Percentiles rank a stretch among this genome's conserved stretches.
phyloP scores from a whole-genome alignment of 2,888 invertebrate genomes.

The Cheilosia soror region DNA sequence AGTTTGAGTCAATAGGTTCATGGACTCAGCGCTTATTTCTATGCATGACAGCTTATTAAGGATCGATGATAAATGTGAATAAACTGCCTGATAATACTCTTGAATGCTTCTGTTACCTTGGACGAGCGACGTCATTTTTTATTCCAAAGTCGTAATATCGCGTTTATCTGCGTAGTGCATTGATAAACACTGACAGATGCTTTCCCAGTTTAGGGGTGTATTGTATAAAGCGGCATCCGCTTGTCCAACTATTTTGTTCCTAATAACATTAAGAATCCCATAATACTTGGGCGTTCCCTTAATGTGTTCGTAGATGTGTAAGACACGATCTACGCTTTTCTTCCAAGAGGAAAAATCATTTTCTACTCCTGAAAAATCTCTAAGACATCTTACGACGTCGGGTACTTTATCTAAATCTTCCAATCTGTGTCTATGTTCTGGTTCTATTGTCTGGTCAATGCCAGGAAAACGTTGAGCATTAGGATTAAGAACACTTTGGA shows the following conservation, averaged over 20 bases:
- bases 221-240: conserved; percentile 60
- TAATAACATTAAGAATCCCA: conserved; percentile 56
- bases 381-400: conserved; percentile 38
- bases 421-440: conserved; percentile 12
- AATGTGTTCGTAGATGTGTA: conserved; percentile 42
- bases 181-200: conserved; percentile 48
- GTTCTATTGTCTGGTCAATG: background rate
- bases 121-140: conserved; percentile 57
- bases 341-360: conserved; percentile 40
- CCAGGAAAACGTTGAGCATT: background rate
- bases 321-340: conserved; percentile 57
- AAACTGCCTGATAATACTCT: conserved; percentile 59
- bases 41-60: conserved; percentile 62
- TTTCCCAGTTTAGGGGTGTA: conserved; percentile 49
- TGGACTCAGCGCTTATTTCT: conserved; percentile 54
- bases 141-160: conserved; percentile 57
- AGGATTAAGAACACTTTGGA: conserved; percentile 2
- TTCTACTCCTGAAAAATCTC: conserved; percentile 42
- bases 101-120: conserved; percentile 38
- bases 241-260: conserved; percentile 60
- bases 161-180: conserved; percentile 62
- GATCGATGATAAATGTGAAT: conserved; percentile 62
- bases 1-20: conserved; percentile 30
- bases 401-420: conserved; percentile 42
- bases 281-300: conserved; percentile 59